Evolutionary conservation across 2,888 invertebrate species (phyloP).

Genomic region (Drosophila rellima): DNA sequence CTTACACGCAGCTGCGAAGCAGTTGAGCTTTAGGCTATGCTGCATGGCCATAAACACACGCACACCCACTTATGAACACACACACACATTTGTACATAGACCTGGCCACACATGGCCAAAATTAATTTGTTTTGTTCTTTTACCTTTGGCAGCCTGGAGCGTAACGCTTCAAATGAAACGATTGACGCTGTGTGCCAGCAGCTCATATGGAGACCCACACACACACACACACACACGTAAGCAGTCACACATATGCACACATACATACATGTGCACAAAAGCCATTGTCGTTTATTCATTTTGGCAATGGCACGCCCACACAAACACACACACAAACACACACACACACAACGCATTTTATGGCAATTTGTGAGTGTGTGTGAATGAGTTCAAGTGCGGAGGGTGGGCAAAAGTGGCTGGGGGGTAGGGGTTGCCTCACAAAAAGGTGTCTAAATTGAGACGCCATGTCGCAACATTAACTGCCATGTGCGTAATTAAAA

Average conservation of each 20-base stretch:
- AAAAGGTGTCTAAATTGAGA: slow-evolving; percentile 80
- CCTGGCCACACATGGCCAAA: slow-evolving; percentile 58
- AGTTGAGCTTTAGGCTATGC: slow-evolving; percentile 49
- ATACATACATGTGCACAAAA: slow-evolving; percentile 55
- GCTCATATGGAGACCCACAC: slow-evolving; percentile 35
- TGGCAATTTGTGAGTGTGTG: slow-evolving; percentile 64
- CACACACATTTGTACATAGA: slow-evolving; percentile 26
- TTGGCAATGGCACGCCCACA: slow-evolving; percentile 43
- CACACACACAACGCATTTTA: slow-evolving; percentile 64
- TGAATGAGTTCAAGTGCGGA: slow-evolving; percentile 11
- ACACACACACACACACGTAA: background rate
- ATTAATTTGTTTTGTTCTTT: slow-evolving; percentile 79
- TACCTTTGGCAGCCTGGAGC: slow-evolving; percentile 58
- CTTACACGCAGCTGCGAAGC: slow-evolving; percentile 42
- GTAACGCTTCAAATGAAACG: slow-evolving; percentile 67
- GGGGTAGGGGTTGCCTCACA: slow-evolving; percentile 27
- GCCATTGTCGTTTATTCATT: slow-evolving; percentile 77
- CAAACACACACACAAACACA: slow-evolving; percentile 3
- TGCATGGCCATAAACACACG: slow-evolving; percentile 51
- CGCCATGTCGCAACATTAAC: slow-evolving; percentile 77
- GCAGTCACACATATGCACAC: background rate
- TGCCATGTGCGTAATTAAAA: slow-evolving; percentile 79
- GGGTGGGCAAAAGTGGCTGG: background rate
- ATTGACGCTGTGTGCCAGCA: slow-evolving; percentile 61
- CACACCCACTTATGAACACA: slow-evolving; percentile 30